phyloP scores from a whole-genome alignment of 2,797 vertebrate genomes.

The Hypotaenidia philippensis region DNA sequence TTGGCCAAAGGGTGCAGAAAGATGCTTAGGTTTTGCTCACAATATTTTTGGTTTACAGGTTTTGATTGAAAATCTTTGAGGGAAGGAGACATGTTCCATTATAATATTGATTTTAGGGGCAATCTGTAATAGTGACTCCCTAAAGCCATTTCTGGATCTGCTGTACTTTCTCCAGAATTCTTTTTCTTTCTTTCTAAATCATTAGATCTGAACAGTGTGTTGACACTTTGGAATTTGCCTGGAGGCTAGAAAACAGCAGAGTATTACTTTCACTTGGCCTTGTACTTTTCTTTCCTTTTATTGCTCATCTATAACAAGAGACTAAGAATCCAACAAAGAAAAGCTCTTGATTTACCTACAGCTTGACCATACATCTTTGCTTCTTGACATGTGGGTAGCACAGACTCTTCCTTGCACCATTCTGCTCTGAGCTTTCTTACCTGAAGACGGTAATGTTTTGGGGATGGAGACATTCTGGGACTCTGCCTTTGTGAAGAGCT shows the following conservation, averaged over 20 bases:
- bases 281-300: slow-evolving; percentile 12
- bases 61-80: slow-evolving; percentile 38
- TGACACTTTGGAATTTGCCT: background rate
- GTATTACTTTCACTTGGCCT: slow-evolving; percentile 27
- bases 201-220: background rate
- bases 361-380: background rate
- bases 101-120: slow-evolving; percentile 24
- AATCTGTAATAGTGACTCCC: slow-evolving; percentile 28
- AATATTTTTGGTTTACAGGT: slow-evolving; percentile 12
- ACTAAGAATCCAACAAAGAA: background rate
- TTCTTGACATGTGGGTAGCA: background rate
- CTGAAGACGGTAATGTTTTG: background rate
- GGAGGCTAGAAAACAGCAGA: background rate
- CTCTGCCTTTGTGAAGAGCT: background rate
- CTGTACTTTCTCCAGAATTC: background rate
- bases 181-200: slow-evolving; percentile 13
- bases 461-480: background rate
- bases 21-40: background rate
- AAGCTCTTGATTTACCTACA: background rate
- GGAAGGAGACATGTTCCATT: slow-evolving; percentile 16
- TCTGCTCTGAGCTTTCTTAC: background rate
- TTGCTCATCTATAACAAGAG: background rate
- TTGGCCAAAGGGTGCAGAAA: background rate
- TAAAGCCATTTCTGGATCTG: slow-evolving; percentile 38
- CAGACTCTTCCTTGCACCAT: background rate